phyloP scores from a whole-genome alignment of 2,888 invertebrate species.

The Trichogramma evanescens region DNA sequence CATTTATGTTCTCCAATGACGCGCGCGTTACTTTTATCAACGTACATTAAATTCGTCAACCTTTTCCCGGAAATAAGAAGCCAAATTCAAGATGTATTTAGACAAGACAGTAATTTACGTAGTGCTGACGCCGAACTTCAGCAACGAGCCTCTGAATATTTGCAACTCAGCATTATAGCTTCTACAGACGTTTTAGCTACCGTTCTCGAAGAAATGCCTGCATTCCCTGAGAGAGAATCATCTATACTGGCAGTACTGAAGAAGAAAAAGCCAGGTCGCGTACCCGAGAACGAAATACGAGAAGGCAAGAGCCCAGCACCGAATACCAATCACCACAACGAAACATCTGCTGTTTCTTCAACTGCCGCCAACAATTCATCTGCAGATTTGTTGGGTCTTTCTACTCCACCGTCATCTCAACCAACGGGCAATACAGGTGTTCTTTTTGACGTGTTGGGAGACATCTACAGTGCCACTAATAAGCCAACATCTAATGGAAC shows the following conservation, averaged over 20 bases:
- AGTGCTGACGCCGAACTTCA: slow-evolving; percentile 98
- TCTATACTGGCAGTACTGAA: slow-evolving; percentile 95
- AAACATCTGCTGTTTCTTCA: slow-evolving; percentile 35
- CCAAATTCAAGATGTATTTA: slow-evolving; percentile 91
- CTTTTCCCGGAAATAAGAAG: slow-evolving; percentile 96
- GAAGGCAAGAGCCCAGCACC: slow-evolving; percentile 72
- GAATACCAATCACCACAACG: slow-evolving; percentile 50
- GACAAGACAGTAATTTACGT: slow-evolving; percentile 88
- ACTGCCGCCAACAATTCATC: slow-evolving; percentile 54
- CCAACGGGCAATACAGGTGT: slow-evolving; percentile 67
- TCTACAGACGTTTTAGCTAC: slow-evolving; percentile 96
- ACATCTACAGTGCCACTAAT: slow-evolving; percentile 67
- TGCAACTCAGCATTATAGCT: slow-evolving; percentile 91
- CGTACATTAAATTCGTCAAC: slow-evolving; percentile 99
- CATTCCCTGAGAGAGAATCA: slow-evolving; percentile 97
- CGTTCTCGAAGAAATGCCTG: slow-evolving; percentile 99
- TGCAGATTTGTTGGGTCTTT: slow-evolving; percentile 80
- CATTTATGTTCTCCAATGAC: slow-evolving; percentile 97
- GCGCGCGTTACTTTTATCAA: slow-evolving; percentile 89
- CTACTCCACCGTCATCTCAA: slow-evolving; percentile 74
- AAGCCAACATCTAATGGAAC: slow-evolving; percentile 53
- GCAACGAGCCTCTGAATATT: slow-evolving; percentile 95
- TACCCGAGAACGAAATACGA: slow-evolving; percentile 80
- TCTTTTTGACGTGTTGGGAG: slow-evolving; percentile 85
- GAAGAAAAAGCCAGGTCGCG: slow-evolving; percentile 94